These are phyloP conservation scores for Chironomus riparius DNA, from an alignment of 2,888 invertebrate genomes.

Conservation along the genomic window DNA sequence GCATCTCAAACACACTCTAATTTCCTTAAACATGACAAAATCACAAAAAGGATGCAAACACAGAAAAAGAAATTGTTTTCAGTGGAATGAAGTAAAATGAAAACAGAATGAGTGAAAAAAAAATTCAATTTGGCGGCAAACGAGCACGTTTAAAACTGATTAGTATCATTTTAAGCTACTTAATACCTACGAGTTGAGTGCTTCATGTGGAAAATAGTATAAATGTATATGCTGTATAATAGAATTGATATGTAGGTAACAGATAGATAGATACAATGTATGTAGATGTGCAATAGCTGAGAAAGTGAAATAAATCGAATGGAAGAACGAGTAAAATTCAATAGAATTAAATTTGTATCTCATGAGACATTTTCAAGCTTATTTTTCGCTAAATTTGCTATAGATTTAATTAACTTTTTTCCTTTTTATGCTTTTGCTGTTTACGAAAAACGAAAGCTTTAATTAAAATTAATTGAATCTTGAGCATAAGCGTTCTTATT, in stretches of 20 bases:
- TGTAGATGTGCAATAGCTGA: background rate
- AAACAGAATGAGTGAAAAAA: background rate
- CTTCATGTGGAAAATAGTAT: background rate
- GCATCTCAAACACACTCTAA: too few species aligned
- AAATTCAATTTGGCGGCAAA: constrained; percentile 21
- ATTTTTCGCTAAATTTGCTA: background rate
- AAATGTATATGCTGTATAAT: background rate
- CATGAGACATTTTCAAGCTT: background rate
- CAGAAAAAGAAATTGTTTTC: background rate
- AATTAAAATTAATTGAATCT: too few species aligned
- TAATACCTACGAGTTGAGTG: background rate
- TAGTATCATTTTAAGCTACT: constrained; percentile 24
- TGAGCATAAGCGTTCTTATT: too few species aligned
- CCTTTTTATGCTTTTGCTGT: too few species aligned
- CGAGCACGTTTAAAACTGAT: constrained; percentile 23
- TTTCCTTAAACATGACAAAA: background rate
- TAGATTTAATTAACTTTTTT: background rate
- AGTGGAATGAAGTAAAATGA: background rate
- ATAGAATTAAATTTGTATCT: background rate
- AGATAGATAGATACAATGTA: background rate
- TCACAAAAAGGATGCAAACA: background rate
- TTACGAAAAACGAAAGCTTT: too few species aligned
- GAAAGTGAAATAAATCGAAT: background rate
- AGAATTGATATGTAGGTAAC: too few species aligned
- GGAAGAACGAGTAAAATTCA: background rate